Evolutionary conservation across 2,888 invertebrate species (phyloP), one percentile per base, ranked within the genome.

Genomic region (Eucera pruinosa): DNA sequence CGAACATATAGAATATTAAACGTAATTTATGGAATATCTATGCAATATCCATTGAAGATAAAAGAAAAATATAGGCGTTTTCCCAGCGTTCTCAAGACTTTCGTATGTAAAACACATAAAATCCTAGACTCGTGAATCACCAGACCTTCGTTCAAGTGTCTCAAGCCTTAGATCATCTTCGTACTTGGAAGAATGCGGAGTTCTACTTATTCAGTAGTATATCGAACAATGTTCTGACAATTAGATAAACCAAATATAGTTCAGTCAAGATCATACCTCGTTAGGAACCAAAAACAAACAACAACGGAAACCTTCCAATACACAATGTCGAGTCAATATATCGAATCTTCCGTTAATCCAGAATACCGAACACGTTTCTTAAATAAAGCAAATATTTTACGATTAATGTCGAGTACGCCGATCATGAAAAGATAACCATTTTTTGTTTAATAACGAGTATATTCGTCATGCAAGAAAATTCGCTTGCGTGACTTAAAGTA

Each of bases 61-160:
- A 54, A 13, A 6, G 6, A 15, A 6, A 15, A 15, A 9, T 15
- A 45, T 7, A n/a, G 20, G 9, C 3, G n/a, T 23, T 9, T 23
- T 23, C 11, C 1, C 20, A 33, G 0, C 15, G 11, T 7, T 41
- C 15, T n/a, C 6, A 23, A 20, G 15, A 7, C 5, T 45, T 27
- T 54, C 23, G 7, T 23, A 54, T 45, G 45, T 66, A 27, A 36
- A 45, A 36, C 18, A 45, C 33, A 45, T 66, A 47, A 57, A 66
- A 47, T 55, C 33, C 33, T 25, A 15, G 45, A 18, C 18, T n/a
- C n/a, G 20, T 66, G 66, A 66, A 57, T 66, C 55, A 66, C 47
- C 25, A 58, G 39, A 48, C 57, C 66, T 67, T 36, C 47, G 2
- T 47, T 39, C 20, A 39, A 67, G 57, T 39, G 36, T 57, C 57